Evolutionary conservation across 2,113 vertebrate species (phyloP).

Genomic region (Myotis davidii): DNA sequence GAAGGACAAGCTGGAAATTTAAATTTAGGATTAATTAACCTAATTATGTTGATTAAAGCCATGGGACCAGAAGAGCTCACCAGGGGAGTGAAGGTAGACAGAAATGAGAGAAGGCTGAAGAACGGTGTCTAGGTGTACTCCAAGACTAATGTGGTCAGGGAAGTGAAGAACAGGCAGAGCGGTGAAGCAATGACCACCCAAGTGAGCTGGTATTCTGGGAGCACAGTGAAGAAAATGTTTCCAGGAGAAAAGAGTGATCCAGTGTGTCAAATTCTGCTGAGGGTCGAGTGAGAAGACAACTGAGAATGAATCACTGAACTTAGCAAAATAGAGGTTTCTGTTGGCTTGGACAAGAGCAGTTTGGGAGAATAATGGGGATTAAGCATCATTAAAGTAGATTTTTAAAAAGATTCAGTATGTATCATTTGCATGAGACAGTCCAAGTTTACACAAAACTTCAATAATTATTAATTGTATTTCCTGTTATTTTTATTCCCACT

Average conservation of each 20-base stretch:
- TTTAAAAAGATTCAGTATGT: not conserved
- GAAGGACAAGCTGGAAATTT: not conserved
- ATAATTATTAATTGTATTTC: not conserved
- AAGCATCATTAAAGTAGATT: not conserved
- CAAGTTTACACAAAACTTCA: not conserved
- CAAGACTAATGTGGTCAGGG: not conserved
- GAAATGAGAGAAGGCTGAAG: not conserved
- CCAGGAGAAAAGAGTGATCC: not conserved
- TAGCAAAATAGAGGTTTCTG: not conserved
- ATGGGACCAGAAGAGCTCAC: not conserved
- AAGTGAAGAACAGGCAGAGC: not conserved
- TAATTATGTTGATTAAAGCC: not conserved
- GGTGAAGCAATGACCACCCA: not conserved
- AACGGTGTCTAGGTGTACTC: no score
- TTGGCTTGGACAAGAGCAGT: not conserved
- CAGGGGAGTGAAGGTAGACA: not conserved
- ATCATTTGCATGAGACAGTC: not conserved
- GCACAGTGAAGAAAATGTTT: not conserved
- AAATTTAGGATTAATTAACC: not conserved
- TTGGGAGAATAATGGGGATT: not conserved
- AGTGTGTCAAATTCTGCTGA: not conserved
- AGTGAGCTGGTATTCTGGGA: fast-evolving
- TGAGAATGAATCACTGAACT: not conserved
- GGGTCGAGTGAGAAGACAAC: not conserved
- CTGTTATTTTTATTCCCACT: not conserved